A percentile compares a stretch with the other conserved stretches of the same genome.
phyloP scores from a whole-genome alignment of 2,888 invertebrate genomes.

The Embidobia sp. region DNA sequence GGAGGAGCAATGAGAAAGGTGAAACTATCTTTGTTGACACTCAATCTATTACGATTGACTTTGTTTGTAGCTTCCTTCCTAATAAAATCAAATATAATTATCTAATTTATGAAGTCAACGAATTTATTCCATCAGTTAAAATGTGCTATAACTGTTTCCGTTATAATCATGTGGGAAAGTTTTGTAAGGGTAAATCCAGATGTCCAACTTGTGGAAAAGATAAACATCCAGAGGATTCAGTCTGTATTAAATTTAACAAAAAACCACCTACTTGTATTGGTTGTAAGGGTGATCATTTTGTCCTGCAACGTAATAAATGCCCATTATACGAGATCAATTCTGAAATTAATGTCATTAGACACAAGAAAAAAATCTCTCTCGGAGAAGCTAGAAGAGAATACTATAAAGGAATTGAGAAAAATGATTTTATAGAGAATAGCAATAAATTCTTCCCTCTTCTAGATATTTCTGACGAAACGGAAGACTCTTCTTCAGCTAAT shows the following conservation, averaged over 20 bases:
- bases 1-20: neutral
- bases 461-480: too few species aligned
- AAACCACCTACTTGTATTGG: neutral
- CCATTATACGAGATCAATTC: neutral
- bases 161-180: neutral
- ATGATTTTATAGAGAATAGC: neutral
- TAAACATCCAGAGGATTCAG: neutral
- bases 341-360: slow-evolving; percentile 2
- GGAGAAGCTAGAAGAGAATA: neutral
- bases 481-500: too few species aligned
- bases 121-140: neutral
- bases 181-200: slow-evolving; percentile 5
- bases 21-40: neutral
- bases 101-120: neutral
- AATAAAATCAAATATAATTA: neutral
- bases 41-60: neutral
- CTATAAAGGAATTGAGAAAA: neutral
- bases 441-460: slow-evolving; percentile 9
- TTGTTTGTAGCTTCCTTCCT: neutral
- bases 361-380: neutral
- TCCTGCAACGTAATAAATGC: neutral
- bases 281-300: neutral
- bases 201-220: neutral
- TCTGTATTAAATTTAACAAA: neutral
- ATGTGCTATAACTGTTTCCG: neutral